Evolutionary conservation across 2,113 vertebrate species (phyloP).

Genomic region (Naja naja): DNA sequence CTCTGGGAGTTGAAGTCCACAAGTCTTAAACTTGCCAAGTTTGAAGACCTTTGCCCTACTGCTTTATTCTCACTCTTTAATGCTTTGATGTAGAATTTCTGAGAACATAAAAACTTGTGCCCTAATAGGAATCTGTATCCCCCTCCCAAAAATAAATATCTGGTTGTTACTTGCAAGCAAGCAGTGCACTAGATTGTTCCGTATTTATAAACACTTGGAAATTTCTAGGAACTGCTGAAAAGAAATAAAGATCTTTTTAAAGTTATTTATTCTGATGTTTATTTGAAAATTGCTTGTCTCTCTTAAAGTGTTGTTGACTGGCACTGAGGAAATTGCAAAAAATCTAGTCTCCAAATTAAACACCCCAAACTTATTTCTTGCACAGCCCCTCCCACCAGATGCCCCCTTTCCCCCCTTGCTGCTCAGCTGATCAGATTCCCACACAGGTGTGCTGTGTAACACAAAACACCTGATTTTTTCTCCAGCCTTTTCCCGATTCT

Average conservation of each 20-base stretch:
- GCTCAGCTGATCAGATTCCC: background rate
- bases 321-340: background rate
- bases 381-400: too few species aligned
- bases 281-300: background rate
- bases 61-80: background rate
- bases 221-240: background rate
- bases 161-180: background rate
- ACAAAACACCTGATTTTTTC: background rate
- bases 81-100: background rate
- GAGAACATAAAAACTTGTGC: background rate
- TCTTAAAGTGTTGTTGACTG: background rate
- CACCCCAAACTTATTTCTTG: background rate
- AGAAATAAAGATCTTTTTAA: too few species aligned
- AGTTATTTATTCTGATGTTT: background rate
- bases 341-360: background rate
- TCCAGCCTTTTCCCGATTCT: background rate
- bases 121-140: background rate
- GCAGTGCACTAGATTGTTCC: background rate
- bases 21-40: too few species aligned
- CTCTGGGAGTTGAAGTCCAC: too few species aligned
- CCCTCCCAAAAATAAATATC: background rate
- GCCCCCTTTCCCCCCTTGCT: rapidly evolving
- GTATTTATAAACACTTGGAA: background rate
- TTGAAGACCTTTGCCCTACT: background rate
- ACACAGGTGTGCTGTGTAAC: background rate